Conservation (phyloP, 2,113 vertebrate species). For the Paralichthys olivaceus region DNA sequence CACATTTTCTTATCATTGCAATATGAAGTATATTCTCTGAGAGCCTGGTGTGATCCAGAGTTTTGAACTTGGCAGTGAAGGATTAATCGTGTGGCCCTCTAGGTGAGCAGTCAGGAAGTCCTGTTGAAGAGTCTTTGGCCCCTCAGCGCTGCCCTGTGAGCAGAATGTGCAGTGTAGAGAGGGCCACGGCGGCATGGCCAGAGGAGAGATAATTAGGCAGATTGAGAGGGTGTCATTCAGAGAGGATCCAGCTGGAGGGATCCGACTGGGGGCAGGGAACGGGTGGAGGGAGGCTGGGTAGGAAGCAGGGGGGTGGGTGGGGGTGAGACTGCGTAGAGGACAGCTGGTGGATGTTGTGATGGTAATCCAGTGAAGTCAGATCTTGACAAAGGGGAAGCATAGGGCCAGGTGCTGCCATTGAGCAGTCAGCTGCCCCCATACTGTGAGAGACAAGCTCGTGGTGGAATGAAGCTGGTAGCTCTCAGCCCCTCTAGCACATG, state of each 20-base stretch:
- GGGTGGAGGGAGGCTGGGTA: conserved; percentile 51
- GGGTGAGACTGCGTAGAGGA: conserved; percentile 69
- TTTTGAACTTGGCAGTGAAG: conserved; percentile 77
- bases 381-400: conserved; percentile 82
- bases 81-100: conserved; percentile 56
- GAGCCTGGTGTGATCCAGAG: neutral
- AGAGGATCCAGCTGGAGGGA: conserved; percentile 84
- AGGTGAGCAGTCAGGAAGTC: conserved; percentile 79
- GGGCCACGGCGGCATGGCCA: conserved; percentile 60
- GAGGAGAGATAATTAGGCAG: conserved; percentile 85
- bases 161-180: conserved; percentile 60
- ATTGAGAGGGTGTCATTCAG: conserved; percentile 85
- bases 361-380: conserved; percentile 87
- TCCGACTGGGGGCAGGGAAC: conserved; percentile 64
- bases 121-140: conserved; percentile 63
- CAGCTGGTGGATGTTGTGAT: conserved; percentile 90
- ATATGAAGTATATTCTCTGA: neutral
- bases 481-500: conserved; percentile 70
- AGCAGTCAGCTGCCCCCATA: conserved; percentile 81
- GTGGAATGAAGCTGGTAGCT: conserved; percentile 77
- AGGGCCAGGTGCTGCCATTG: conserved; percentile 88
- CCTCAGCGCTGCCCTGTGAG: conserved; percentile 59
- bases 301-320: conserved; percentile 34
- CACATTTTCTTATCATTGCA: neutral
- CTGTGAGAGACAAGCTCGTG: conserved; percentile 82